Evolutionary conservation across 2,113 vertebrate species (phyloP).

Genomic region (Coptodon bakossiorum): DNA sequence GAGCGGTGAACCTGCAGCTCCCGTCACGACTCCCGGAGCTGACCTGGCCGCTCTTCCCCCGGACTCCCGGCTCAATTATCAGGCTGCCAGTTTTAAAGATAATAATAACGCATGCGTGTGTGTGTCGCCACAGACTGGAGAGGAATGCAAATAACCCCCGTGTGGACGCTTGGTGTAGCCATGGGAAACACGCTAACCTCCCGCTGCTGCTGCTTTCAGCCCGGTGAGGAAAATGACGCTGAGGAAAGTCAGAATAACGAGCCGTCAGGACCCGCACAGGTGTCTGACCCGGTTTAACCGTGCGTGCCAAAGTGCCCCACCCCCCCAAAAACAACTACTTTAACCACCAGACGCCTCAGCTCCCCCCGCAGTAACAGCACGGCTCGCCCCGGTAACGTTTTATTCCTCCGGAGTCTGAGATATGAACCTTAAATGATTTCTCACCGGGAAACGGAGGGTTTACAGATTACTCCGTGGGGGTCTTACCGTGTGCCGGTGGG

Average conservation of each 20-base stretch:
- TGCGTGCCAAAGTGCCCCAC: neutral
- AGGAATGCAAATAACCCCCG: neutral
- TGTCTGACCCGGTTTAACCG: neutral
- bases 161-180: conserved; percentile 59
- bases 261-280: conserved; percentile 15
- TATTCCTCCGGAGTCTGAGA: neutral
- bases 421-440: neutral
- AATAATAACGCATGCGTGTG: neutral
- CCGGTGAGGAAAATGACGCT: neutral
- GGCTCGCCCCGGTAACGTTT: neutral
- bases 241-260: conserved; percentile 1
- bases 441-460: neutral
- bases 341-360: neutral
- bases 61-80: neutral
- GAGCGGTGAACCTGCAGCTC: conserved; percentile 25
- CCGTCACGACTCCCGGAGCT: conserved; percentile 40
- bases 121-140: neutral
- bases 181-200: conserved; percentile 56
- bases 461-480: neutral
- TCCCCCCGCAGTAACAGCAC: neutral
- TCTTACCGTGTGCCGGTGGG: conserved; percentile 11
- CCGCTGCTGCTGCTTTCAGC: neutral
- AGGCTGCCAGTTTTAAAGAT: neutral
- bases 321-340: neutral
- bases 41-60: neutral